Evolutionary conservation across 2,888 invertebrate species (phyloP), one percentile per base, ranked within the genome.

Genomic region (Synergus laeviventris): DNA sequence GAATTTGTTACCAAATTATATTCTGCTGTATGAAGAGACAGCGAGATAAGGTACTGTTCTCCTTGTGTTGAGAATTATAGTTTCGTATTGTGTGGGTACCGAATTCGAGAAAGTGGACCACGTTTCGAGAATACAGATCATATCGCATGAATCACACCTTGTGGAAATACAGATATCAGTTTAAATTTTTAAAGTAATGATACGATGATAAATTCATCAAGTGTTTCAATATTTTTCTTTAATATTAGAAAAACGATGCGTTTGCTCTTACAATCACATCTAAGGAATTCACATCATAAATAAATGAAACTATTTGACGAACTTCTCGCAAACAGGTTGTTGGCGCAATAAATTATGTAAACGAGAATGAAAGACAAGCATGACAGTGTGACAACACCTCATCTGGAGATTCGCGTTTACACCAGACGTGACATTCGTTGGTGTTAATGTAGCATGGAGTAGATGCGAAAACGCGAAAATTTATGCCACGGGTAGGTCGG

Each of bases 391-490:
- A 59, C 21, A 24, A 59, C 24, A 59, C 59, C 24, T 24, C n/a
- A n/a, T 62, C 62, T 18, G 11, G 62, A 62, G 24, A 45, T 66
- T 66, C 21, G 42, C 66, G 24, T 66, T 66, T 31, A 42, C 24
- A 66, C 24, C 18, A 66, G 42, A 66, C 66, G 16, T 66, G 45
- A 66, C 66, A 66, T 42, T 64, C 21, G 42, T 66, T 66, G 66
- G 42, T 66, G 66, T 66, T 66, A 66, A 66, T 66, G 66, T 42
- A 45, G 21, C 42, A 42, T 66, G 14, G 42, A 66, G 45, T 21
- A 66, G 21, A 66, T 24, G 42, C 24, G 54, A 74, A 74, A 54
- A 56, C 39, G 60, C 38, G 42, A 39, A 74, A 74, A 74, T 60
- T 42, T 73, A 73, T 59, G 38, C 56, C 56, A 73, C 56, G 18